These are phyloP conservation scores for Cerastoderma edule DNA, from an alignment of 2,888 invertebrate species.

Conservation along the genomic window DNA sequence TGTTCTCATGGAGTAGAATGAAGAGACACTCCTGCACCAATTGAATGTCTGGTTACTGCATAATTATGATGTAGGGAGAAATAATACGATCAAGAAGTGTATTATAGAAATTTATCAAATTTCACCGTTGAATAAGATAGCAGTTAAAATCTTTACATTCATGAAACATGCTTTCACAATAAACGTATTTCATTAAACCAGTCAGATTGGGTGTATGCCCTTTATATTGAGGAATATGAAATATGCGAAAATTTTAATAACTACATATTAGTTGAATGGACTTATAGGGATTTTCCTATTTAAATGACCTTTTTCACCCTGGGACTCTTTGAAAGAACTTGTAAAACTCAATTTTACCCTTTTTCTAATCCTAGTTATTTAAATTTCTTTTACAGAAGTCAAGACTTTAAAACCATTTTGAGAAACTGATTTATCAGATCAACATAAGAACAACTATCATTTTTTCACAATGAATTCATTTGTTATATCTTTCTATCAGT, in stretches of 20 bases:
- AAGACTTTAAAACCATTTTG: too few relatives aligned
- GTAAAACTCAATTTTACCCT: background rate
- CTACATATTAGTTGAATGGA: constrained; percentile 32
- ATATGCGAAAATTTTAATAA: constrained; percentile 25
- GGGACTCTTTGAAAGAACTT: background rate
- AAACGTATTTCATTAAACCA: constrained; percentile 2
- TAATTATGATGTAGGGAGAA: constrained; percentile 11
- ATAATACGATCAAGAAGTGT: constrained; percentile 19
- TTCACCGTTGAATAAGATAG: constrained; percentile 19
- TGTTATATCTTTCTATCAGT: too few relatives aligned
- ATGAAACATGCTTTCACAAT: constrained; percentile 22
- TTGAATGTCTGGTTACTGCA: too few relatives aligned
- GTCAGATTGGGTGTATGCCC: constrained; percentile 9
- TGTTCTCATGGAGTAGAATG: too few relatives aligned
- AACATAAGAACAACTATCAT: too few relatives aligned
- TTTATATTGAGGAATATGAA: constrained; percentile 16
- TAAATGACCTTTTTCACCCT: constrained; percentile 42
- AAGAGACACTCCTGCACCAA: too few relatives aligned
- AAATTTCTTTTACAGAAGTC: too few relatives aligned
- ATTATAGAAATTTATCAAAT: constrained; percentile 23
- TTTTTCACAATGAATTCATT: too few relatives aligned
- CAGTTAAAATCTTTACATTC: constrained; percentile 23
- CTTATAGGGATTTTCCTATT: constrained; percentile 34
- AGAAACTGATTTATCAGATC: too few relatives aligned
- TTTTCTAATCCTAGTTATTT: too few relatives aligned